phyloP scores from a whole-genome alignment of 2,888 invertebrate species.

The Lycaena phlaeas region DNA sequence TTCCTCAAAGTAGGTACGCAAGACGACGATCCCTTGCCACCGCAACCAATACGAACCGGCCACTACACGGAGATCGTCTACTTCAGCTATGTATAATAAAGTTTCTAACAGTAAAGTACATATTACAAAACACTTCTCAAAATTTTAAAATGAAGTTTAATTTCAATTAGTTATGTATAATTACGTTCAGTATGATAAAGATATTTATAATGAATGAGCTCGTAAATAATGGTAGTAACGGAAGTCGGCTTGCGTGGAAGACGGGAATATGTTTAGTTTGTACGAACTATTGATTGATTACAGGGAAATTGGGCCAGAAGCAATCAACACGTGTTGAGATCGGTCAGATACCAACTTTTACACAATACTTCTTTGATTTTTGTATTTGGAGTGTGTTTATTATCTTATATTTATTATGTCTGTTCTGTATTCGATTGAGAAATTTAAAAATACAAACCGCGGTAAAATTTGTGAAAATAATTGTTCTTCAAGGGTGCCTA shows the following conservation, averaged over 20 bases:
- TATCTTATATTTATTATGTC: too few species aligned
- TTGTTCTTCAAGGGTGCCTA: too few species aligned
- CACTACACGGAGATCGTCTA: too few species aligned
- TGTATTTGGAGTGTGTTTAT: neutral
- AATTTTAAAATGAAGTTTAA: slow-evolving; percentile 4
- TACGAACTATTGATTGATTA: slow-evolving; percentile 46
- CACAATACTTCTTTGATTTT: slow-evolving; percentile 1
- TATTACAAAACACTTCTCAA: too few species aligned
- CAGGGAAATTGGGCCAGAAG: slow-evolving; percentile 43
- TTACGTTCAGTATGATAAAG: neutral
- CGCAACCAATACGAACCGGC: too few species aligned
- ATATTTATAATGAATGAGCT: slow-evolving; percentile 5
- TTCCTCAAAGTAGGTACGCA: too few species aligned
- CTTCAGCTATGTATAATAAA: too few species aligned
- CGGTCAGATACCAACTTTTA: neutral
- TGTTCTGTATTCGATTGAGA: too few species aligned
- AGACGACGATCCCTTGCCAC: too few species aligned
- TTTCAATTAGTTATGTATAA: neutral
- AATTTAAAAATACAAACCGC: too few species aligned
- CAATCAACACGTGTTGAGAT: slow-evolving; percentile 39
- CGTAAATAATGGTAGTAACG: slow-evolving; percentile 10
- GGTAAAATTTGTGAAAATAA: too few species aligned
- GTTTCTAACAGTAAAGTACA: too few species aligned
- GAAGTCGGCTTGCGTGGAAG: slow-evolving; percentile 20
- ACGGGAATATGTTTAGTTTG: slow-evolving; percentile 44